Conservation (phyloP, 2,113 vertebrate genomes). For the Gambusia holbrooki region DNA sequence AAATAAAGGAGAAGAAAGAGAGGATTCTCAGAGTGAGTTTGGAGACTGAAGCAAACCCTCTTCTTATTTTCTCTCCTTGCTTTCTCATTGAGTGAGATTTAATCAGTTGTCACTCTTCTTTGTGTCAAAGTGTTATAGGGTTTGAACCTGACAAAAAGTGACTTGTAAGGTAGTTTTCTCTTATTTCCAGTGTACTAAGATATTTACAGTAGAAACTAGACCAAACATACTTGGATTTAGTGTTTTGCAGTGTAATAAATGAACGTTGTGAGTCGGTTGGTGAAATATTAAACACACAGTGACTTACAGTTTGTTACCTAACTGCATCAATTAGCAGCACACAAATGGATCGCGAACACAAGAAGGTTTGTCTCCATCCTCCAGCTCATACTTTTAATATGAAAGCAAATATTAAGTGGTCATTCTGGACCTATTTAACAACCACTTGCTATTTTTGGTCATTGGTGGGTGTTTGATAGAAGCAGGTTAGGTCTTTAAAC, state of each 20-base stretch:
- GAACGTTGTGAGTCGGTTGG: not conserved
- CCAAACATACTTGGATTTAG: too few species aligned
- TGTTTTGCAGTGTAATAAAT: not conserved
- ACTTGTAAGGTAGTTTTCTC: too few species aligned
- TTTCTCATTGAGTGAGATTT: too few species aligned
- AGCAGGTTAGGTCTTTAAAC: slow-evolving; percentile 50
- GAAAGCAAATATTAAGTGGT: slow-evolving; percentile 45
- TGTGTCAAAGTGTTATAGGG: too few species aligned
- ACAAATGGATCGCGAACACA: slow-evolving; percentile 47
- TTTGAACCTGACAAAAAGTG: too few species aligned
- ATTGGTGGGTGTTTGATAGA: slow-evolving; percentile 36
- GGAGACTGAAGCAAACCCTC: too few species aligned
- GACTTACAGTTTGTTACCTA: not conserved
- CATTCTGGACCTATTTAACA: slow-evolving; percentile 1
- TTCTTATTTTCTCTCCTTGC: too few species aligned
- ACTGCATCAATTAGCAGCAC: not conserved
- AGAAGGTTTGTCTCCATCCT: slow-evolving; percentile 39
- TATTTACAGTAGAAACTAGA: too few species aligned
- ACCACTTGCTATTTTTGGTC: slow-evolving; percentile 43
- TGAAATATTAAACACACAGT: not conserved
- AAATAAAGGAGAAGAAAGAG: too few species aligned
- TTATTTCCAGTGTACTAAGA: too few species aligned
- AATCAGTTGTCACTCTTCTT: too few species aligned
- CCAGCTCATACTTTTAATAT: slow-evolving; percentile 42
- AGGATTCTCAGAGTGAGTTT: too few species aligned